These are phyloP conservation scores for Ceuthmochares aereus DNA, from an alignment of 2,113 vertebrate genomes.

Conservation along the genomic window DNA sequence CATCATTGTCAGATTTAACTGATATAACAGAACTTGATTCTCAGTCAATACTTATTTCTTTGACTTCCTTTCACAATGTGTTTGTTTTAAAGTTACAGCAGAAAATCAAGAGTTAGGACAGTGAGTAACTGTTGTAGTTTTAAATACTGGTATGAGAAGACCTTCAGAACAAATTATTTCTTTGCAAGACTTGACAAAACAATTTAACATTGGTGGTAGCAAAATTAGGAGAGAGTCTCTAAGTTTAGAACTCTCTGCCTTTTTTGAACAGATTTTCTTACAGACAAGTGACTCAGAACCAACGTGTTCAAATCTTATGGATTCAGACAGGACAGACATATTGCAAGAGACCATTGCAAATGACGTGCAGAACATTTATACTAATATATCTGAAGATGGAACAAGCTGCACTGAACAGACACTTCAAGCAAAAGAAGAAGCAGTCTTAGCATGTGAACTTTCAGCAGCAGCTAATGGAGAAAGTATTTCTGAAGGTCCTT, in stretches of 20 bases:
- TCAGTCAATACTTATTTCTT: background rate
- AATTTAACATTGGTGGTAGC: background rate
- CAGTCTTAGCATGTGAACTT: background rate
- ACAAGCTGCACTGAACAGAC: background rate
- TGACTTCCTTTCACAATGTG: background rate
- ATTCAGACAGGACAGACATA: background rate
- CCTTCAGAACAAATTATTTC: background rate
- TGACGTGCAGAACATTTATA: background rate
- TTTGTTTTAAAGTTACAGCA: background rate
- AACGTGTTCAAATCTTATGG: background rate
- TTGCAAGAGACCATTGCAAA: background rate
- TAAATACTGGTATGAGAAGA: background rate
- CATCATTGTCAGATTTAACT: background rate
- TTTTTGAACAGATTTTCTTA: conserved; percentile 30
- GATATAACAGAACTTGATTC: conserved; percentile 3
- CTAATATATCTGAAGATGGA: conserved; percentile 12
- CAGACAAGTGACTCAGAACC: background rate
- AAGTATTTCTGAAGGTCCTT: background rate
- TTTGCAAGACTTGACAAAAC: conserved; percentile 11
- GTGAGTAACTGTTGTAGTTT: background rate
- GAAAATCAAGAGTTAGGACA: background rate
- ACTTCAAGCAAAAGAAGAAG: background rate
- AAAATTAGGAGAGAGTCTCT: background rate
- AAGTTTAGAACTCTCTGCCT: conserved; percentile 8
- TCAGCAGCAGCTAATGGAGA: background rate